Base-by-base conservation (phyloP, 2,113 vertebrate species). In the Eidolon helvum region DNA sequence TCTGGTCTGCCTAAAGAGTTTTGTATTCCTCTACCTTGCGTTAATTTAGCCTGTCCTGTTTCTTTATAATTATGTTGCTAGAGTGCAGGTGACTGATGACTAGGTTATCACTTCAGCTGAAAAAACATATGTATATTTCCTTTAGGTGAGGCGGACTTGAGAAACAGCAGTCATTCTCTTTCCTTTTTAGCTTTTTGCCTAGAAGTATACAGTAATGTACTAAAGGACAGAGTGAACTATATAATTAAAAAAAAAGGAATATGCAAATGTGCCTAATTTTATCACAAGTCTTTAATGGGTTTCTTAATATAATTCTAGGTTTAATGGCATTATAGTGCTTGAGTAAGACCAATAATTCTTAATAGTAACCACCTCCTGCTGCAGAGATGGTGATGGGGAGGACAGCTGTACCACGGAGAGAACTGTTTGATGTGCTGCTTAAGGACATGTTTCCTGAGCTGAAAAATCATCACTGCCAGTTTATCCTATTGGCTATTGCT, bases 221-320 rank as follows among this genome's bases (percentile, higher is more conserved):
- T 72, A 33, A 40, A 93, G 53, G n/a, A 80, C 9, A 87, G 77
- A 78, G 19, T 33, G 16, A 75, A 45, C n/a, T 79, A 79, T 78
- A 28, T 43, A 82, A 83, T 87, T 96, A 12, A 63, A 91, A 80
- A n/a, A 95, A 82, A 80, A 82, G 43, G 21, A 72, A 63, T 57
- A 90, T 91, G 87, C 22, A 86, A 87, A 43, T 74, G 12, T 78
- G 30, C 33, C 78, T 93, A 86, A 74, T 95, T 96, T 82, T 96
- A 72, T 82, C 28, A 61, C 8, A 87, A 22, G 16, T 38, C 33
- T 68, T 80, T 89, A 72, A 45, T 92, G 55, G 38, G 3, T 10
- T 45, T 63, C 33, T 93, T 86, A 97, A 72, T 86, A 33, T 82
- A 89, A 87, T 45, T 96, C 53, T 90, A 71, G 18, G 16, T 78